Percentiles rank a stretch among this genome's conserved stretches.
Conservation (phyloP, 2,113 vertebrate genomes). For the Crotalus viridis region DNA sequence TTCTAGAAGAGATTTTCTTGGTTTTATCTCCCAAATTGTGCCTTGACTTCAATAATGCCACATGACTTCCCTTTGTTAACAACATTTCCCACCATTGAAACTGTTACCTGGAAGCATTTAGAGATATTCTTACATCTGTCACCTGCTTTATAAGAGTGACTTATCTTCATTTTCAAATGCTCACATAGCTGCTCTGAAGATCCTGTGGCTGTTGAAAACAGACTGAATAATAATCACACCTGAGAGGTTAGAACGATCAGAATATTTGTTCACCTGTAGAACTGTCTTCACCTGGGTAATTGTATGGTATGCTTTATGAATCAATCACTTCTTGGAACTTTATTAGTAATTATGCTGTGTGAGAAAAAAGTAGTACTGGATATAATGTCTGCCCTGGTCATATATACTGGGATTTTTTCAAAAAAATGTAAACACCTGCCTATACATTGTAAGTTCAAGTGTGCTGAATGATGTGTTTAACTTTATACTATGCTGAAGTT, state of each 20-base stretch:
- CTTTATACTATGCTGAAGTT: background rate
- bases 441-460: background rate
- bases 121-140: background rate
- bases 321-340: background rate
- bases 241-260: background rate
- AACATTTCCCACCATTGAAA: background rate
- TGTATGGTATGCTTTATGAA: background rate
- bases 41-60: background rate
- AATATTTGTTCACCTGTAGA: background rate
- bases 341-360: background rate
- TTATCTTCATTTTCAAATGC: background rate
- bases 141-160: background rate
- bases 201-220: background rate
- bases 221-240: background rate
- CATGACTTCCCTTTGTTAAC: background rate
- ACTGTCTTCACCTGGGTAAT: background rate
- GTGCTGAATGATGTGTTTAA: background rate
- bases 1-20: background rate
- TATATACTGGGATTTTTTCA: background rate
- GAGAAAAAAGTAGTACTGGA: background rate
- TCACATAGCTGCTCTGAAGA: background rate
- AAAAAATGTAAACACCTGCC: background rate
- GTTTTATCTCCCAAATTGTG: background rate
- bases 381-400: background rate
- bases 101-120: background rate